These are phyloP conservation scores for Psittacus erithacus DNA, from an alignment of 2,113 vertebrate species.

Conservation along the genomic window DNA sequence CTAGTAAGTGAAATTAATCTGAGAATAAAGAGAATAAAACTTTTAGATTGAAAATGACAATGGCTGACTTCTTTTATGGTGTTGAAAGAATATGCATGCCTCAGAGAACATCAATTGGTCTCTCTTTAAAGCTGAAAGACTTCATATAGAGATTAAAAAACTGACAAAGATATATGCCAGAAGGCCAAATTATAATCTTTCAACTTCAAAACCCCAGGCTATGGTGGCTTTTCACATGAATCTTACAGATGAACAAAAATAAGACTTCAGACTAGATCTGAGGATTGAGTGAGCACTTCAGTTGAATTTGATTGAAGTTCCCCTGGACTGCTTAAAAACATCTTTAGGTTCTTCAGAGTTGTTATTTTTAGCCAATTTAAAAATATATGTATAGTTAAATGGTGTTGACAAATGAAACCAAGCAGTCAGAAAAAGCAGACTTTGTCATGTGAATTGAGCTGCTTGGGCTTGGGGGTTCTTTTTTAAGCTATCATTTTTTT, in stretches of 20 bases:
- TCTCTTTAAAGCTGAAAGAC: slow-evolving; percentile 39
- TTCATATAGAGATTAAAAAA: slow-evolving; percentile 69
- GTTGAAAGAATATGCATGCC: slow-evolving; percentile 57
- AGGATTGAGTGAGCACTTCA: slow-evolving; percentile 49
- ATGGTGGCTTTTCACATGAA: slow-evolving; percentile 55
- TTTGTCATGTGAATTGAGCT: slow-evolving; percentile 16
- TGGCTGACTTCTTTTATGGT: slow-evolving; percentile 19
- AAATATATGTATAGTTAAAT: background rate
- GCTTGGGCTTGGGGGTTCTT: background rate
- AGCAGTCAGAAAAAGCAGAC: slow-evolving; percentile 7
- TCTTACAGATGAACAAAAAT: slow-evolving; percentile 69
- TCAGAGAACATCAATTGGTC: slow-evolving; percentile 44
- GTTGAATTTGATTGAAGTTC: slow-evolving; percentile 54
- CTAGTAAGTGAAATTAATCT: slow-evolving; percentile 60
- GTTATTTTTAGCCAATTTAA: slow-evolving; percentile 35
- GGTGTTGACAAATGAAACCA: slow-evolving; percentile 47
- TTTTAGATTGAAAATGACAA: slow-evolving; percentile 31
- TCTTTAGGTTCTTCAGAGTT: background rate
- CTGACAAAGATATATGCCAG: slow-evolving; percentile 64
- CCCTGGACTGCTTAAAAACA: background rate
- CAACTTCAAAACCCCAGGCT: slow-evolving; percentile 68
- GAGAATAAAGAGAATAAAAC: slow-evolving; percentile 53
- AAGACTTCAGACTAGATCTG: slow-evolving; percentile 57
- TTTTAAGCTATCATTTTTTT: background rate
- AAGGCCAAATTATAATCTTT: slow-evolving; percentile 68